Conservation (phyloP, 1,140 invertebrate species). For the Atta cephalotes region DNA sequence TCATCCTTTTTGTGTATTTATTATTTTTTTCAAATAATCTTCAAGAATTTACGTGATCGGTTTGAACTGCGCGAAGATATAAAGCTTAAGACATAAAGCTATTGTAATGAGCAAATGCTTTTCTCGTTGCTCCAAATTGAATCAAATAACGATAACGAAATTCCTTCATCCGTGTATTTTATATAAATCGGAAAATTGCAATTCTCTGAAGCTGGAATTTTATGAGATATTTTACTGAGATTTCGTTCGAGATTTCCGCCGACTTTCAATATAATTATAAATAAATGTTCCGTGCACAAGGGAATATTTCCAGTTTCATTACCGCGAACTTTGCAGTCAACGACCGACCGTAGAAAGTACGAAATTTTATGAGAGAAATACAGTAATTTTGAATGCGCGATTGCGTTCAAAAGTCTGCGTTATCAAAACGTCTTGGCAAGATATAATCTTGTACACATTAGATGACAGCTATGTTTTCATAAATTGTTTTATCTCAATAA, state of each 20-base stretch:
- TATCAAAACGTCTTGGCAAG: background rate
- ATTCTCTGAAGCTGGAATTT: background rate
- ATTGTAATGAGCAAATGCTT: background rate
- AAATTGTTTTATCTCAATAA: background rate
- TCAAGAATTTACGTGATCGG: background rate
- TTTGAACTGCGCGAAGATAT: background rate
- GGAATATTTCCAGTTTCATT: background rate
- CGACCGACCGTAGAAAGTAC: background rate
- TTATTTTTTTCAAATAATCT: background rate
- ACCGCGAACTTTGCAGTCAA: background rate
- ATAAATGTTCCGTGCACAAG: background rate
- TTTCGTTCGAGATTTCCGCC: background rate
- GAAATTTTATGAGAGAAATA: background rate
- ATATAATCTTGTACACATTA: background rate
- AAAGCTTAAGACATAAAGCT: background rate
- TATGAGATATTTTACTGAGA: background rate
- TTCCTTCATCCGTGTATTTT: background rate
- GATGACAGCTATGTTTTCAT: background rate
- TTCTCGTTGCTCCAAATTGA: background rate
- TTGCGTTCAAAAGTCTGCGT: background rate
- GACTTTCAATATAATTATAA: background rate
- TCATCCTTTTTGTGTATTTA: too few relatives aligned
- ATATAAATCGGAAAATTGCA: background rate
- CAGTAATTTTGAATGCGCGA: background rate
- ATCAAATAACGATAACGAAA: conserved; percentile 6